These are phyloP conservation scores for Pterophyllum scalare DNA, from an alignment of 2,113 vertebrate species.

Conservation along the genomic window DNA sequence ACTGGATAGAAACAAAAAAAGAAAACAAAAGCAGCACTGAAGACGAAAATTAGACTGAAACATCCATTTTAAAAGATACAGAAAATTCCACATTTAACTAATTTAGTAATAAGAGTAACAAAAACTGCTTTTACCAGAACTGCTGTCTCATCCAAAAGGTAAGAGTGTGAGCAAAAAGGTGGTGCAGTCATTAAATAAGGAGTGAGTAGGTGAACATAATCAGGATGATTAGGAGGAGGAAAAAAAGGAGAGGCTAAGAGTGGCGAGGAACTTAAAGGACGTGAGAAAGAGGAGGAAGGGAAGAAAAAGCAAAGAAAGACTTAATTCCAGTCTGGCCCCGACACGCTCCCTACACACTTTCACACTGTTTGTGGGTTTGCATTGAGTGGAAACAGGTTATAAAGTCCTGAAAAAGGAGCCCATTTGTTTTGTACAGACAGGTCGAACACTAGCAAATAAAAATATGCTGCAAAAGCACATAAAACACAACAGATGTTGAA, in stretches of 20 bases:
- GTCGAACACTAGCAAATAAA: no score
- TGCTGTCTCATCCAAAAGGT: neutral
- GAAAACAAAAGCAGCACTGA: neutral
- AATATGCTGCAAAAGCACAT: no score
- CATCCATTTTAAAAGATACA: no score
- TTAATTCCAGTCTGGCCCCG: neutral
- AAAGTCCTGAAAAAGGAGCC: neutral
- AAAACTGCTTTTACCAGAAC: no score
- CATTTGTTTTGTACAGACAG: neutral
- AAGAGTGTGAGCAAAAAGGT: neutral
- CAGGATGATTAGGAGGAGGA: rapidly evolving
- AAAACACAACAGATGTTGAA: no score
- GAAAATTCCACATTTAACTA: neutral
- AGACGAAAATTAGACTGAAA: neutral
- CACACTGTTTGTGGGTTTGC: neutral
- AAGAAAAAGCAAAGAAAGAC: neutral
- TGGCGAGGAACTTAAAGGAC: neutral
- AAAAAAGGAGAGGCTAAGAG: rapidly evolving
- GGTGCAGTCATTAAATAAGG: no score
- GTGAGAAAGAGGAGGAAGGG: neutral
- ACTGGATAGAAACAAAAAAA: neutral
- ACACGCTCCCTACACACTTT: neutral
- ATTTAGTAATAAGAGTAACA: no score
- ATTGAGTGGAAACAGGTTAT: neutral
- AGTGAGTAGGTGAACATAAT: neutral